Conservation (phyloP, 2,113 vertebrate species). For the Motacilla alba region DNA sequence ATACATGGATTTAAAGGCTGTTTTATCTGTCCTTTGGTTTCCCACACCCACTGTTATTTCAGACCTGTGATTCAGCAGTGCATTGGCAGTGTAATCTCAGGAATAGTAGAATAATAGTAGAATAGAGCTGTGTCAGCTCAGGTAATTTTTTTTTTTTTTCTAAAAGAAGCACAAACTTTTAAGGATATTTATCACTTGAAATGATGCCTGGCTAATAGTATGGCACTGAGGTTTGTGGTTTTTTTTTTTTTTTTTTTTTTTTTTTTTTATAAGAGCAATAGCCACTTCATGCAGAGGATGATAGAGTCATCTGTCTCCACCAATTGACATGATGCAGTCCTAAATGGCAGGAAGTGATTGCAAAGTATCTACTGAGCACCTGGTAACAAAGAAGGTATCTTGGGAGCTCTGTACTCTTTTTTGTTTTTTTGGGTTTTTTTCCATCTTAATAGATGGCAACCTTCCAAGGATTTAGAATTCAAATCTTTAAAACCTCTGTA, state of each 20-base stretch:
- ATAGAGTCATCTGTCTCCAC: not conserved
- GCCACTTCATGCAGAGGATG: not conserved
- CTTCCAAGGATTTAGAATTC: not conserved
- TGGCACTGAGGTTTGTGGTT: not conserved
- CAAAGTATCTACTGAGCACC: too few relatives aligned
- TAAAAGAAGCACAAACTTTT: not conserved
- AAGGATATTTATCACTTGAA: not conserved
- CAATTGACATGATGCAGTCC: not conserved
- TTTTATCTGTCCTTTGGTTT: conserved; percentile 11
- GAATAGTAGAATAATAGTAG: not conserved
- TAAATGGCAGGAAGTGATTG: not conserved
- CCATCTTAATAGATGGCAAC: not conserved
- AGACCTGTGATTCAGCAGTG: conserved; percentile 8
- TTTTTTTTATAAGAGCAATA: not conserved
- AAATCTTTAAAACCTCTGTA: not conserved
- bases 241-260: not conserved
- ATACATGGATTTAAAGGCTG: not conserved
- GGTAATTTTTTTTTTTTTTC: not conserved
- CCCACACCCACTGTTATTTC: conserved; percentile 9
- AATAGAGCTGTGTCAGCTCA: not conserved
- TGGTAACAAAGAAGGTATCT: not conserved
- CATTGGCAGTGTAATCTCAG: not conserved
- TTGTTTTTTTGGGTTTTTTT: not conserved
- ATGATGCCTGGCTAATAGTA: not conserved
- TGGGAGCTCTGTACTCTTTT: not conserved